Evolutionary conservation across 2,113 vertebrate species (phyloP).

Genomic region (Ptychochromis oligacanthus): DNA sequence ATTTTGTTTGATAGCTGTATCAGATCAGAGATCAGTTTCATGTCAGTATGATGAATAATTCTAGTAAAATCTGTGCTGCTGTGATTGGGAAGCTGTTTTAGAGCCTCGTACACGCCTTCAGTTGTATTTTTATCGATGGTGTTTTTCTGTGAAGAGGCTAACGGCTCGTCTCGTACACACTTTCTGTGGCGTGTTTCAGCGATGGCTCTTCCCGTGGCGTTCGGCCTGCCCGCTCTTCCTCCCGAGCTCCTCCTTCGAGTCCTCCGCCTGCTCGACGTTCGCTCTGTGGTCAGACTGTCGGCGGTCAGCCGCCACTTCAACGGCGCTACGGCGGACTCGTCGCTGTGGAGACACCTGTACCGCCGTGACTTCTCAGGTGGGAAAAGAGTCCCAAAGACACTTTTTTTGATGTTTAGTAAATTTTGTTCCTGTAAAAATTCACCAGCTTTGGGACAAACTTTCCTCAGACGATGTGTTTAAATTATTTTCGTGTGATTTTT

Average conservation of each 20-base stretch:
- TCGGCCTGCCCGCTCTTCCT: slow-evolving; percentile 89
- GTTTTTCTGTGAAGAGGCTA: neutral
- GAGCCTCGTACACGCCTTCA: neutral
- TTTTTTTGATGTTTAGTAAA: too few species aligned
- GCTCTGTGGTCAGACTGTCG: slow-evolving; percentile 84
- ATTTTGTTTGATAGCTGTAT: neutral
- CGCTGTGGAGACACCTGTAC: slow-evolving; percentile 92
- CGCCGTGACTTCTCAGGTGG: slow-evolving; percentile 89
- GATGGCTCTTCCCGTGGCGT: slow-evolving; percentile 89
- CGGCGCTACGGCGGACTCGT: slow-evolving; percentile 80
- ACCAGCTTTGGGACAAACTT: neutral
- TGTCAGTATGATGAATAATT: neutral
- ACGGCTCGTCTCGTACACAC: neutral
- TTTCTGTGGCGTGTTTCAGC: slow-evolving; percentile 70
- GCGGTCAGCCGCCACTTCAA: slow-evolving; percentile 84
- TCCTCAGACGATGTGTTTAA: neutral
- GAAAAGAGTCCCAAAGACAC: neutral
- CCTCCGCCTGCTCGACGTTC: slow-evolving; percentile 87
- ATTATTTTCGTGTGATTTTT: neutral
- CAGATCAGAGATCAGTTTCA: neutral
- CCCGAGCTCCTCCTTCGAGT: slow-evolving; percentile 91
- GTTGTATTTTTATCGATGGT: neutral
- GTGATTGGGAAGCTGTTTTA: neutral
- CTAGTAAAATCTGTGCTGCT: neutral
- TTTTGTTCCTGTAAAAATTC: neutral